Evolutionary conservation across 2,113 vertebrate species (phyloP), one percentile per base, ranked within the genome.

Genomic region (Silurus asotus): DNA sequence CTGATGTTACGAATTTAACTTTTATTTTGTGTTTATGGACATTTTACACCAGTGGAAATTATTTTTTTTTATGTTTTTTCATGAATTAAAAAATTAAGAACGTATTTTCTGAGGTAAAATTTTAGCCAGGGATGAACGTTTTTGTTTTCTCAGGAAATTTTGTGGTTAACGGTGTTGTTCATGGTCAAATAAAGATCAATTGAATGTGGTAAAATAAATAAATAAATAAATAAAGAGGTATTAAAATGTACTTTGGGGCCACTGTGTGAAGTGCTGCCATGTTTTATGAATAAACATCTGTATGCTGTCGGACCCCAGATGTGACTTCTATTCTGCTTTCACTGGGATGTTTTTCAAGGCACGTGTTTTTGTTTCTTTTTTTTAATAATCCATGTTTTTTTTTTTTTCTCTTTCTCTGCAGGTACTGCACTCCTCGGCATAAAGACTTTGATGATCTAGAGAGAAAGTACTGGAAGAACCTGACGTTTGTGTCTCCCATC

Each of bases 391-490:
- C 37, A 37, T 49, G 5, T 70, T 1, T 37, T 51, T 76, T 8
- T 61, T 1, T n/a, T n/a, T n/a, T n/a, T n/a, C n/a, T n/a, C n/a
- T n/a, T 11, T 77, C n/a, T 76, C 28, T 20, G 13, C 91, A 99
- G 97, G 93, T 99, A 99, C 87, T 98, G 97, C 91, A 99, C 98
- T 8, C 98, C 98, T 0, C 96, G 95, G 0, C 97, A 99, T 90
- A 97, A 99, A 90, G 97, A 98, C 85, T 99, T 99, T 23, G 98
- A 99, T 0, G 98, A 99, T 91, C 90, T 99, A 83, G 98, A 99
- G 85, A 96, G 98, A 83, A 99, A 99, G 85, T 99, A 99, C 94
- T 99, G 98, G 98, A 99, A 99, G 93, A 99, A 99, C 69, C 94
- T 99, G 55, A 99, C 98, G 0, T 99, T 99, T 28, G 96, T 99